These are phyloP conservation scores for Heloderma charlesbogerti DNA, from an alignment of 2,113 vertebrate genomes.

Conservation along the genomic window DNA sequence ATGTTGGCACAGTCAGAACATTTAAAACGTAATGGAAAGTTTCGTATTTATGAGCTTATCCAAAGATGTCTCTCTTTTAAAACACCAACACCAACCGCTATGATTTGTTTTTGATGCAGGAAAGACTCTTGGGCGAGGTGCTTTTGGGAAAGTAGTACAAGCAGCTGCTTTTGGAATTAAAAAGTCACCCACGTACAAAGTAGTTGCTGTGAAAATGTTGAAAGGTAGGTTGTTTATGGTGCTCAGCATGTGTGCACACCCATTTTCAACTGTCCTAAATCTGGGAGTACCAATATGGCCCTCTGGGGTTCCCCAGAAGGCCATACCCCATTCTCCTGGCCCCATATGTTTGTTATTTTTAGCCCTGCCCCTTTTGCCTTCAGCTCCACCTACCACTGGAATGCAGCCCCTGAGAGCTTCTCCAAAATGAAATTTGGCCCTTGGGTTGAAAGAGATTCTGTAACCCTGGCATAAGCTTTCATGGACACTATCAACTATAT, in stretches of 20 bases:
- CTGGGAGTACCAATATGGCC: neutral
- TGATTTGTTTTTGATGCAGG: conserved; percentile 78
- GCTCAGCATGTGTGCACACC: neutral
- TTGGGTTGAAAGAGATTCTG: too few species aligned
- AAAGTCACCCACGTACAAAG: conserved; percentile 84
- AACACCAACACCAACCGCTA: neutral
- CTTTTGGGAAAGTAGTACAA: conserved; percentile 94
- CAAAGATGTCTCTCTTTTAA: conserved; percentile 1
- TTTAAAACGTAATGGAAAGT: neutral
- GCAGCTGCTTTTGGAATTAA: conserved; percentile 92
- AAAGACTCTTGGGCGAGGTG: conserved; percentile 91
- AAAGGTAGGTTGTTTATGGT: conserved; percentile 84
- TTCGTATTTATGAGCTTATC: neutral
- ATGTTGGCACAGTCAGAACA: neutral
- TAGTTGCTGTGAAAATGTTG: conserved; percentile 96
- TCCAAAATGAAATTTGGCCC: too few species aligned
- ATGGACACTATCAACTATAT: too few species aligned
- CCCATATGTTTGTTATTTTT: too few species aligned
- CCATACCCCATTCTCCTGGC: too few species aligned
- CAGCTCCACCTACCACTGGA: too few species aligned
- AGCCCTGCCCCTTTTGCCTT: too few species aligned
- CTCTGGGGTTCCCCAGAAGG: too few species aligned
- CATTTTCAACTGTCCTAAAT: neutral
- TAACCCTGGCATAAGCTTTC: too few species aligned
- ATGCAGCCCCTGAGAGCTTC: too few species aligned